Evolutionary conservation across 2,797 vertebrate species (phyloP).

Genomic region (Myotis findleyi): DNA sequence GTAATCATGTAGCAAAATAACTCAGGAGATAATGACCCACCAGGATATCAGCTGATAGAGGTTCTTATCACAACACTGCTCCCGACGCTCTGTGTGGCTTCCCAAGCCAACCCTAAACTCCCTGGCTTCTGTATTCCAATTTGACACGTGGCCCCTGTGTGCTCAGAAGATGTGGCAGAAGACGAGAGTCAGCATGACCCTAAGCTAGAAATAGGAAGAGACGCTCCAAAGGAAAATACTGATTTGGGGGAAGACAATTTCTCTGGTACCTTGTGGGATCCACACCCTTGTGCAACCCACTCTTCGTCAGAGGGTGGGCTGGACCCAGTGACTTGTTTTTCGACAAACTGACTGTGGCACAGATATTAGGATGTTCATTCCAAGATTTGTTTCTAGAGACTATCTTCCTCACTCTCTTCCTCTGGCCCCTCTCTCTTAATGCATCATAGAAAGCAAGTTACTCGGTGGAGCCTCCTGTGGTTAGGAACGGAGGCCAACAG

Average conservation of each 20-base stretch:
- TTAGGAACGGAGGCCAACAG: not conserved
- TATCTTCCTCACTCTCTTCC: not conserved
- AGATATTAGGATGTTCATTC: not conserved
- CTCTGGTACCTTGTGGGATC: not conserved
- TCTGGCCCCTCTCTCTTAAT: not conserved
- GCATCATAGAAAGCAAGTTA: not conserved
- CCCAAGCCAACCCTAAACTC: not conserved
- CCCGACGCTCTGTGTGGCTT: not conserved
- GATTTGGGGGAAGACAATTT: not conserved
- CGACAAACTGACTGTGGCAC: not conserved
- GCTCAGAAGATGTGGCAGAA: not conserved
- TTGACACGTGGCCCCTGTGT: not conserved
- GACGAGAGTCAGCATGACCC: not conserved
- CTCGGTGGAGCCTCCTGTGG: not conserved
- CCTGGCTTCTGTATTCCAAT: not conserved
- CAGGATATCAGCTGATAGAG: slow-evolving; percentile 55
- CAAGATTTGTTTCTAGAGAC: not conserved
- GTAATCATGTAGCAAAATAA: slow-evolving; percentile 78
- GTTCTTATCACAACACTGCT: slow-evolving; percentile 40
- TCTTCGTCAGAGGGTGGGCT: not conserved
- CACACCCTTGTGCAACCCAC: not conserved
- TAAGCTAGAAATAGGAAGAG: not conserved
- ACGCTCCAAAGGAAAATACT: not conserved
- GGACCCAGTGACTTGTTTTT: not conserved
- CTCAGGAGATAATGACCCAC: slow-evolving; percentile 69